phyloP scores from a whole-genome alignment of 2,888 invertebrate species.

The Nezara viridula region DNA sequence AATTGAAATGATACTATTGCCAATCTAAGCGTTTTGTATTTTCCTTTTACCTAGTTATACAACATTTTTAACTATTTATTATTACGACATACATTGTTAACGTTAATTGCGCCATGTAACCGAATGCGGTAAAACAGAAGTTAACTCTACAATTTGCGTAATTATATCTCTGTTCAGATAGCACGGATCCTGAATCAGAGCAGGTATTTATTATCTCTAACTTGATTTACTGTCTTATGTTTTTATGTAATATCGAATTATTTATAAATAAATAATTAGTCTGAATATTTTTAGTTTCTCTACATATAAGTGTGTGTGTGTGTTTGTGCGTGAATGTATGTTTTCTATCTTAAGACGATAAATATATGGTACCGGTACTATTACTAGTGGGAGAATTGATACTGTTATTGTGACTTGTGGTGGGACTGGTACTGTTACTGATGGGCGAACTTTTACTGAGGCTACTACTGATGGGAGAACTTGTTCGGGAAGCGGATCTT shows the following conservation, averaged over 20 bases:
- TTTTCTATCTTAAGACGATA: no score
- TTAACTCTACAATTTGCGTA: background rate
- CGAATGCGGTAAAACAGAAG: background rate
- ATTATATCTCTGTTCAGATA: background rate
- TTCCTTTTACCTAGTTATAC: background rate
- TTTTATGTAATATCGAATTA: background rate
- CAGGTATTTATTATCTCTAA: background rate
- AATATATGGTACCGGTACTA: no score
- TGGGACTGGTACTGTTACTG: no score
- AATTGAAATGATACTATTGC: background rate
- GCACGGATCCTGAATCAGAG: background rate
- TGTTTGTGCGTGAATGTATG: no score
- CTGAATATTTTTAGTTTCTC: no score
- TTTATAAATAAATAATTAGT: background rate
- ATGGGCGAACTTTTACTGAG: no score
- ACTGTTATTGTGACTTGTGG: no score
- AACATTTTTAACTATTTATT: background rate
- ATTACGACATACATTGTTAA: background rate
- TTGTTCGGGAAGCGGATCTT: no score
- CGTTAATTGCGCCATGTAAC: background rate
- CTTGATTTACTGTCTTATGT: background rate
- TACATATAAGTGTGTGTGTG: no score
- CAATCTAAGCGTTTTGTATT: background rate
- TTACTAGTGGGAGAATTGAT: no score
- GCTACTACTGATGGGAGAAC: no score